Evolutionary conservation across 2,888 invertebrate genomes (phyloP).

Genomic region (Synergus gifuensis): DNA sequence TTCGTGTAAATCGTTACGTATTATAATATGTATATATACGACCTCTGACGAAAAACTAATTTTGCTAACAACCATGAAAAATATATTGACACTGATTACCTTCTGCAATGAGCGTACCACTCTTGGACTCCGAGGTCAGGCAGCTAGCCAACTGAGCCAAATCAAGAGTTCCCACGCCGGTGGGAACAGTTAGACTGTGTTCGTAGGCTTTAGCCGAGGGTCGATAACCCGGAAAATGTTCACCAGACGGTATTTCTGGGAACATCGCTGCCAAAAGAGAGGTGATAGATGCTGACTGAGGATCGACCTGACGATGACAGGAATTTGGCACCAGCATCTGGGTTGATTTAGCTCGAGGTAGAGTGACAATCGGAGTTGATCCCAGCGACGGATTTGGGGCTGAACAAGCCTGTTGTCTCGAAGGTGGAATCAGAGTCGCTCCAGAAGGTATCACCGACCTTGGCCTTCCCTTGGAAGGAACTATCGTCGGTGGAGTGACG

Average conservation of each 20-base stretch:
- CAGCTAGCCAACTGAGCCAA: constrained; percentile 67
- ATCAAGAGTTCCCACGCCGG: constrained; percentile 66
- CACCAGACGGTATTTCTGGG: constrained; percentile 70
- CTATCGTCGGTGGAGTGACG: constrained; percentile 69
- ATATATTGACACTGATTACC: constrained; percentile 50
- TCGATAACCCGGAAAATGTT: constrained; percentile 70
- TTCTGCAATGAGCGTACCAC: constrained; percentile 56
- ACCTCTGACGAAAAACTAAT: neutral
- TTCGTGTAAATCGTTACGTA: too few species aligned
- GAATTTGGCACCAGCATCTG: constrained; percentile 71
- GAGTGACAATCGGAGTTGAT: constrained; percentile 70
- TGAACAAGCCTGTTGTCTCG: constrained; percentile 74
- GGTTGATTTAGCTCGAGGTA: constrained; percentile 76
- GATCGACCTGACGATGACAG: constrained; percentile 54
- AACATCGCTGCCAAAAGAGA: constrained; percentile 75
- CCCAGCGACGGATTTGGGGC: constrained; percentile 75
- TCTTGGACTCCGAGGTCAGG: constrained; percentile 60
- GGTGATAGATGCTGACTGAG: constrained; percentile 69
- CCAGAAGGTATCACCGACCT: constrained; percentile 67
- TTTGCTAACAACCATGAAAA: neutral
- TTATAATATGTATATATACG: too few species aligned
- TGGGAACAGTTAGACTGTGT: constrained; percentile 64
- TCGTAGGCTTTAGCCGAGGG: constrained; percentile 63
- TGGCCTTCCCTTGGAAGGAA: constrained; percentile 66
- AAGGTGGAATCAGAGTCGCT: constrained; percentile 68